Evolutionary conservation across 92 coral and sea anemone species (phyloP).

Genomic region (Bergia sp.): DNA sequence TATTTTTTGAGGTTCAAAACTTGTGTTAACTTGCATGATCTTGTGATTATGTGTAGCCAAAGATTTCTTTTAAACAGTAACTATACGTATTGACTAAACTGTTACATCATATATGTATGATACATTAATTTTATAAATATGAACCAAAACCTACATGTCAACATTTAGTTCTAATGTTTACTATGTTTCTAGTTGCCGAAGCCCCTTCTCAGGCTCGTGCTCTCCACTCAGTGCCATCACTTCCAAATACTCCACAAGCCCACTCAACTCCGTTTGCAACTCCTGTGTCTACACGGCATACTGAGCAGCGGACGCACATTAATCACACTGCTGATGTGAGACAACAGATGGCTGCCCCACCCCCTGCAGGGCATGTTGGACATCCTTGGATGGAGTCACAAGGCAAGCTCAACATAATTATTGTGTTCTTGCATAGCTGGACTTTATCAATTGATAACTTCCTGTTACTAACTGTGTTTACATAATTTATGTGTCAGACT

Average conservation of each 20-base stretch:
- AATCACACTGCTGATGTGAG: conserved; percentile 84
- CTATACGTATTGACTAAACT: too few species aligned
- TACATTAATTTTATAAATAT: too few species aligned
- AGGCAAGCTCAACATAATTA: conserved; percentile 16
- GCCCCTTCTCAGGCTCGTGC: neutral
- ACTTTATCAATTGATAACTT: neutral
- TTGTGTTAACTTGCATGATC: too few species aligned
- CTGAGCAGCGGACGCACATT: conserved; percentile 76
- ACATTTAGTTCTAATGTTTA: neutral
- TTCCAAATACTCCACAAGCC: conserved; percentile 40
- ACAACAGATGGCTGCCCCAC: conserved; percentile 75
- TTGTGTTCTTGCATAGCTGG: neutral
- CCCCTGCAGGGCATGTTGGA: conserved; percentile 64
- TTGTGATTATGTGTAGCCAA: too few species aligned
- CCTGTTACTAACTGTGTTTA: too few species aligned
- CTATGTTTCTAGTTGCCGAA: neutral
- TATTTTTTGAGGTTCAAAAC: too few species aligned
- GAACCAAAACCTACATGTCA: neutral
- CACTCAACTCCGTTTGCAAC: conserved; percentile 46
- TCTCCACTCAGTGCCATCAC: conserved; percentile 14
- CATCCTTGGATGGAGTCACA: conserved; percentile 71
- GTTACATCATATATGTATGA: too few species aligned
- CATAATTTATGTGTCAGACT: too few species aligned
- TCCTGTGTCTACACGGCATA: conserved; percentile 45
- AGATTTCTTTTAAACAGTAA: too few species aligned